Conservation (phyloP, 2,113 vertebrate genomes). For the Myanophis thanlyinensis region DNA sequence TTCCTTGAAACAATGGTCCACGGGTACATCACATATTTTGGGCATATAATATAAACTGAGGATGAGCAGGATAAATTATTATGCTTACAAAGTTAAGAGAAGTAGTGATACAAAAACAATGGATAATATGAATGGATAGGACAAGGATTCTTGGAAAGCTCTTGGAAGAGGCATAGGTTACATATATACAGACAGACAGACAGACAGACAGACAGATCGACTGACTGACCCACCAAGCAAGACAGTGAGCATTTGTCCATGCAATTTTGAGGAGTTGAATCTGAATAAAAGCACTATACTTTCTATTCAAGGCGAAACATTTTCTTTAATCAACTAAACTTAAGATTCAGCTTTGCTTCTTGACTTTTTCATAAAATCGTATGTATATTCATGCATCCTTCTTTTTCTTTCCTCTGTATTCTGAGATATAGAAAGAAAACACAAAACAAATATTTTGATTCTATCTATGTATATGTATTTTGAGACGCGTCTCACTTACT, state of each 20-base stretch:
- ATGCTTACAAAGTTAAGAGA: background rate
- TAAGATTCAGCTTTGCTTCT: conserved; percentile 1
- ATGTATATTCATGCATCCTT: background rate
- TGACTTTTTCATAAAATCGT: background rate
- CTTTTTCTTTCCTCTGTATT: background rate
- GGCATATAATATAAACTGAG: background rate
- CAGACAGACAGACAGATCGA: too few relatives aligned
- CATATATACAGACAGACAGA: background rate
- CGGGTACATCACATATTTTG: background rate
- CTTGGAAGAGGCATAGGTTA: background rate
- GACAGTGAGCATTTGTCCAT: background rate
- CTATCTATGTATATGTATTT: background rate
- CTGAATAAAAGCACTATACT: background rate
- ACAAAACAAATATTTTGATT: background rate
- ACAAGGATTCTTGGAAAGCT: background rate
- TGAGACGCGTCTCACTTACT: background rate
- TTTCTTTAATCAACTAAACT: background rate
- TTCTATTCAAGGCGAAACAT: background rate
- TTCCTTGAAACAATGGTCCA: background rate
- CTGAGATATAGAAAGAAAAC: background rate
- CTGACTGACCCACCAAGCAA: too few relatives aligned
- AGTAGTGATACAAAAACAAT: background rate
- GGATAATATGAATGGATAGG: background rate
- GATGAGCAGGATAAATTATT: background rate
- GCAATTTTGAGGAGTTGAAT: background rate